Evolutionary conservation across 2,888 invertebrate species (phyloP), one percentile per base, ranked within the genome.

Genomic region (Eristalinus sepulchralis): DNA sequence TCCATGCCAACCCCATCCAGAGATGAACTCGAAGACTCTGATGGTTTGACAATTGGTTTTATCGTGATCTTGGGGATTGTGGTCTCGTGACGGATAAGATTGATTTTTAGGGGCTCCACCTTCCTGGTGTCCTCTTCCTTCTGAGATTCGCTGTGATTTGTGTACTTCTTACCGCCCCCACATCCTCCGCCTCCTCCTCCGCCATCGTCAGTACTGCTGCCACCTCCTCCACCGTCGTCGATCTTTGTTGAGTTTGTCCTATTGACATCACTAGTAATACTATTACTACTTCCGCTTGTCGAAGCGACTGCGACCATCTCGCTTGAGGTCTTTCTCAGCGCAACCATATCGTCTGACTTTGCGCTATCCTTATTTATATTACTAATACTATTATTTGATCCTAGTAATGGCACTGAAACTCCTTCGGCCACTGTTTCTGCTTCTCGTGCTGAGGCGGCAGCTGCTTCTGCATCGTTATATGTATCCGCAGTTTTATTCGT

Each of bases 21-120:
- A 3, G 90, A 90, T 55, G 90, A 91, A 66, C 90, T 91, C 27
- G 91, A 90, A 5, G 91, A 90, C 73, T 89, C 90, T 72, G 89
- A 89, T 53, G 90, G 90, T 70, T 90, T 90, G 17, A 90, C 59
- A 66, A 92, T 90, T 10, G 92, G 91, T 76, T 91, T 90, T 22
- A 92, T 92, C 27, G 89, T 92, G 17, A 92, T 90, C 88, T 92
- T 92, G 24, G 91, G 91, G 70, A 86, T 82, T 31, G 77, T 77
- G 2, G 86, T 72, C 62, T 77, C 78, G 60, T 90, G 89, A 27
- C 90, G 89, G 77, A 89, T 91, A 63, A 93, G 88, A 83, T 93
- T 93, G 6, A 93, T 93, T 88, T 92, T 92, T 53, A 93, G 88
- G n/a, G 93, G 93, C 82, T 93, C 93, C 6, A 93, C 93, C 88